A percentile compares a stretch with the other conserved stretches of the same genome.
phyloP scores from a whole-genome alignment of 1,140 invertebrate species.

The Pogonognathellus flavescens region DNA sequence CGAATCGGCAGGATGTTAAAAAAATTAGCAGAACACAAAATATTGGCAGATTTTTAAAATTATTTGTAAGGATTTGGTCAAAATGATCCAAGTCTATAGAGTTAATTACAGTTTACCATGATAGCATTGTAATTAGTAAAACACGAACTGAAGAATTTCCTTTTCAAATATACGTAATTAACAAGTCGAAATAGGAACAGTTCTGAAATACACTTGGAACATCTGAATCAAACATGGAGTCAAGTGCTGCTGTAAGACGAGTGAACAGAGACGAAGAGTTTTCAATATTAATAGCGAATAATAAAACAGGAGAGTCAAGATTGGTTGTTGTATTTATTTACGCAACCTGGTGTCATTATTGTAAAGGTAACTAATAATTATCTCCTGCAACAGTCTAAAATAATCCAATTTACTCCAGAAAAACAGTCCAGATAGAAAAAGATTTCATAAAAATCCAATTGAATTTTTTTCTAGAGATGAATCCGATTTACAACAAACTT shows the following conservation, averaged over 20 bases:
- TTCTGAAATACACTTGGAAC: neutral
- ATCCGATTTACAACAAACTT: neutral
- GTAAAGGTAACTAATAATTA: conserved; percentile 3
- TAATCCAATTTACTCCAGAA: neutral
- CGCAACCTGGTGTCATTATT: neutral
- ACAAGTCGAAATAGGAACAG: too few species aligned
- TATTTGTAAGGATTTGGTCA: too few species aligned
- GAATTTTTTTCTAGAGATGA: neutral
- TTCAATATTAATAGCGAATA: neutral
- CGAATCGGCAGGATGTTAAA: too few species aligned
- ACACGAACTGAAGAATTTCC: too few species aligned
- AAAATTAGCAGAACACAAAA: too few species aligned
- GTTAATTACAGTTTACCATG: too few species aligned
- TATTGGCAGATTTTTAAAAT: too few species aligned
- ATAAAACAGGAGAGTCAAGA: neutral
- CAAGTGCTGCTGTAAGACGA: neutral
- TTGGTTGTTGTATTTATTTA: neutral
- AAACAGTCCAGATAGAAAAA: neutral
- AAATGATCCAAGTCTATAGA: too few species aligned
- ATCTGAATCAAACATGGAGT: neutral
- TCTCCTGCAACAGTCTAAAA: neutral
- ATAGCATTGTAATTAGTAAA: too few species aligned
- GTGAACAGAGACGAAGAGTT: neutral
- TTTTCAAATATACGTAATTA: too few species aligned
- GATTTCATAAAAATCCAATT: neutral